Conservation (phyloP, 2,113 vertebrate genomes). For the Beaufortia kweichowensis region DNA sequence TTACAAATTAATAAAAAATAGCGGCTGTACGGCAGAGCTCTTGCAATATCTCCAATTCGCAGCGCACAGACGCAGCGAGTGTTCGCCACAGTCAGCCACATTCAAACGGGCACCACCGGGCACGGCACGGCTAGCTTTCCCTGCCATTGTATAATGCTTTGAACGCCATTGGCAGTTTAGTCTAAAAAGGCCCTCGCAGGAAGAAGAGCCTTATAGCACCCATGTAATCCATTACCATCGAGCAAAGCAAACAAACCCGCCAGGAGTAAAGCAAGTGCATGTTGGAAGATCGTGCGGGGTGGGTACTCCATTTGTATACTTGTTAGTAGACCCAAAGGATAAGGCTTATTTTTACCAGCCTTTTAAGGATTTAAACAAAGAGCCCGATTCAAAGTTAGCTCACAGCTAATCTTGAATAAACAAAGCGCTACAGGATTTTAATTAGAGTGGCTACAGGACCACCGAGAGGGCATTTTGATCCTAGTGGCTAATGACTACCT, state of each 20-base stretch:
- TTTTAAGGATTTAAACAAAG: conserved; percentile 17
- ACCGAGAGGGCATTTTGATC: conserved; percentile 15
- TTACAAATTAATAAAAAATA: background rate
- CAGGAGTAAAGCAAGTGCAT: background rate
- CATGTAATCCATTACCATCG: conserved; percentile 49
- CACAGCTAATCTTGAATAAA: conserved; percentile 51
- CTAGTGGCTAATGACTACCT: conserved; percentile 6
- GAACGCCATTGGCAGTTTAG: background rate
- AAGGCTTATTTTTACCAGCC: conserved; percentile 23
- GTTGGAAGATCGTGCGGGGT: background rate
- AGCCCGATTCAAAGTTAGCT: conserved; percentile 26
- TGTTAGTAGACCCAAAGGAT: conserved; percentile 33
- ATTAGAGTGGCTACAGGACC: conserved; percentile 39
- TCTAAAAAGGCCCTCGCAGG: conserved; percentile 25
- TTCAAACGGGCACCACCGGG: conserved; percentile 15
- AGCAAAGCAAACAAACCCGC: conserved; percentile 6
- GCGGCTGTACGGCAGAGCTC: background rate
- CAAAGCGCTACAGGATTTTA: conserved; percentile 42
- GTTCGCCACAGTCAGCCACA: conserved; percentile 14
- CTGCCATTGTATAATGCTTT: conserved; percentile 3
- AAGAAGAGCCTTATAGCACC: conserved; percentile 32
- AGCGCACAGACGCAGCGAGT: background rate
- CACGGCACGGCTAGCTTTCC: background rate
- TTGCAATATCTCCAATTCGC: background rate
- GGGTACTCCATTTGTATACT: background rate